These are phyloP conservation scores for Saguinus oedipus DNA, from an alignment of 2,797 vertebrate genomes.

Conservation along the genomic window DNA sequence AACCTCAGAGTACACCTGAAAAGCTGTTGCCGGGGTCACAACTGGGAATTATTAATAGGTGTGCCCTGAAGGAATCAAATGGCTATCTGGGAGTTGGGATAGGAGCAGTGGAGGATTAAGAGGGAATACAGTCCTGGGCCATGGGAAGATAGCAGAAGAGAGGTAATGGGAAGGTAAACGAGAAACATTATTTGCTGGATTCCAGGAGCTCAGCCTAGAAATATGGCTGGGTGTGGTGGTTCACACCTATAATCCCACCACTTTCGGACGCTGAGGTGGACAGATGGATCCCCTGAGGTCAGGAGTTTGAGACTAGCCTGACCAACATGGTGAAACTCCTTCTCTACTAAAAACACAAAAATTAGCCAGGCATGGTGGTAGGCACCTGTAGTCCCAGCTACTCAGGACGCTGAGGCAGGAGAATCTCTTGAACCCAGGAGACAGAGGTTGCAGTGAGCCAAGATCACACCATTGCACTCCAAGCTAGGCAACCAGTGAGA, in stretches of 20 bases:
- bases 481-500: background rate
- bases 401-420: background rate
- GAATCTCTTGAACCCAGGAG: background rate
- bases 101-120: background rate
- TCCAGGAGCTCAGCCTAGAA: background rate
- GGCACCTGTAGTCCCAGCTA: background rate
- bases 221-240: background rate
- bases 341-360: background rate
- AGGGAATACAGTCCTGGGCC: background rate
- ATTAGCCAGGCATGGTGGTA: background rate
- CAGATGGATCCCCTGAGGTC: background rate
- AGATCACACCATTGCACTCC: background rate
- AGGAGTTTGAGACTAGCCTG: background rate
- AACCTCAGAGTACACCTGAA: background rate
- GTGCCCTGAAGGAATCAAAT: background rate
- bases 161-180: background rate
- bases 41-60: background rate
- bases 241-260: background rate
- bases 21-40: background rate
- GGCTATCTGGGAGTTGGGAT: background rate
- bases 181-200: background rate
- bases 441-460: background rate
- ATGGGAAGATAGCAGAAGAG: background rate
- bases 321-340: background rate
- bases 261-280: background rate